Base-by-base conservation (phyloP, 1,140 invertebrate genomes). In the Brachionus asplanchnoidis region DNA sequence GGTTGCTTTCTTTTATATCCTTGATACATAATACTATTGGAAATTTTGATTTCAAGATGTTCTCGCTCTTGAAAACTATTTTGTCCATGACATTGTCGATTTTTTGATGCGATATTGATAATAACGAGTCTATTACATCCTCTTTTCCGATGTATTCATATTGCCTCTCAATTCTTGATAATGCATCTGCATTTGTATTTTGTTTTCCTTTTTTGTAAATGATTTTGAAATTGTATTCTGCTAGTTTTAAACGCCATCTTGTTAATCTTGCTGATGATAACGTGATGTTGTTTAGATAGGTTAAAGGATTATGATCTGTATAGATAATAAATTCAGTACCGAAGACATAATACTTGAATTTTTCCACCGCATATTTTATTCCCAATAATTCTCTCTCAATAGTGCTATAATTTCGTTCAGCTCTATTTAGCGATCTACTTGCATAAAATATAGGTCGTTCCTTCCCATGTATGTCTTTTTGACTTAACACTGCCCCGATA, bases 401-500 rank as follows among this genome's bases (percentile, higher is more conserved):
- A 40, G 42, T 28, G 9, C 70, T n/a, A n/a, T n/a, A n/a, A n/a
- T n/a, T n/a, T n/a, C n/a, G n/a, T n/a, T n/a, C n/a, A n/a, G n/a
- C n/a, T 46, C 3, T 26, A 75, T 17, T 75, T 75, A 32, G 28
- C 28, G 28, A 32, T 75, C 42, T 75, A 20, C 70, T 75, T 23
- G 60, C 60, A 50, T 70, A 60, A 20, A 28, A 28, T 14, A 50
- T 84, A 7, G 65, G 50, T 14, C 20, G 12, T 66, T 66, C 17
- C 0, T 50, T 56, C 8, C 44, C 65, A 14, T 20, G 14, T 36
- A 12, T 12, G 11, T 42, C 32, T 5, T 44, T 14, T 50, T 83
- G 79, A 60, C 12, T 9, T 40, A 83, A 66, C 32, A 83, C 53
- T 26, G 50, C 79, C 4, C 79, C 79, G 8, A 83, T 65, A 9